phyloP scores from a whole-genome alignment of 2,888 invertebrate genomes.

The Parthenolecanium corni region DNA sequence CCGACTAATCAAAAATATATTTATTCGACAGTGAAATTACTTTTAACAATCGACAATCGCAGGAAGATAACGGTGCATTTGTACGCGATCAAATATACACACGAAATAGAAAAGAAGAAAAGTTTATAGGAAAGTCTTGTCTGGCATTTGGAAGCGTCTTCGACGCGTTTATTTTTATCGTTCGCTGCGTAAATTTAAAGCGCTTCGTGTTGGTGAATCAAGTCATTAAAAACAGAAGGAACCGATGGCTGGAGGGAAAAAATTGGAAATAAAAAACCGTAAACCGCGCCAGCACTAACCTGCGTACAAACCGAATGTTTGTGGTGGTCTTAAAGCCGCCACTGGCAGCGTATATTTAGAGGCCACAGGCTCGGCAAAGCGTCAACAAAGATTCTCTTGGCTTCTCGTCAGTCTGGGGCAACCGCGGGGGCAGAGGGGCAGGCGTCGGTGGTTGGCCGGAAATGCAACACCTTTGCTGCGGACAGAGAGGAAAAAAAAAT shows the following conservation, averaged over 20 bases:
- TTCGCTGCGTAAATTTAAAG: neutral
- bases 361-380: conserved; percentile 1
- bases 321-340: neutral
- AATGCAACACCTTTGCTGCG: conserved; percentile 20
- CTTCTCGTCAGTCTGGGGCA: conserved; percentile 20
- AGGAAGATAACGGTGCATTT: too few relatives aligned
- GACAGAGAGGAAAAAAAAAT: conserved; percentile 4
- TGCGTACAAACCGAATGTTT: neutral
- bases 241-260: neutral
- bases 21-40: too few relatives aligned
- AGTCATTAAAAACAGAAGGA: neutral
- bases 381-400: conserved; percentile 22
- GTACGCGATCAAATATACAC: too few relatives aligned
- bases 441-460: conserved; percentile 4
- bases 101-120: too few relatives aligned
- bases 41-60: too few relatives aligned
- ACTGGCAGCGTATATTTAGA: neutral
- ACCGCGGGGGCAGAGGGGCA: neutral
- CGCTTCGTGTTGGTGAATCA: neutral
- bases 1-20: too few relatives aligned
- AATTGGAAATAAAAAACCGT: too few relatives aligned
- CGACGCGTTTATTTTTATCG: too few relatives aligned
- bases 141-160: too few relatives aligned
- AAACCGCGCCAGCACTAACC: conserved; percentile 12
- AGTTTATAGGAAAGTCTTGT: too few relatives aligned